phyloP scores from a whole-genome alignment of 1,140 invertebrate genomes.

The Proales similis region DNA sequence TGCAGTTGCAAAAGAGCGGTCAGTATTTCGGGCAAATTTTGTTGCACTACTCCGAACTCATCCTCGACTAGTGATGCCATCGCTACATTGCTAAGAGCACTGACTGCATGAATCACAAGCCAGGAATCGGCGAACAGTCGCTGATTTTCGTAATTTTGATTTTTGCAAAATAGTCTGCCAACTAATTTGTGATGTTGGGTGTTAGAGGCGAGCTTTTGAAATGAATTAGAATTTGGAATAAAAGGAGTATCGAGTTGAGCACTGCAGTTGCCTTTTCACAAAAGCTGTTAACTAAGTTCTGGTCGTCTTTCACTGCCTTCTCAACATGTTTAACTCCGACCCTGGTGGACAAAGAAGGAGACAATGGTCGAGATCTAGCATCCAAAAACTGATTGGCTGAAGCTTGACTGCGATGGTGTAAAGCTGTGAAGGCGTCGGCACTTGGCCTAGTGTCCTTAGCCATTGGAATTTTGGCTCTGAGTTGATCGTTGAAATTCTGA shows the following conservation, averaged over 20 bases:
- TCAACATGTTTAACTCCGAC: background rate
- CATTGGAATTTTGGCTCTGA: constrained; percentile 15
- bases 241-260: background rate
- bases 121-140: constrained; percentile 18
- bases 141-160: constrained; percentile 19
- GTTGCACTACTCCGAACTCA: constrained; percentile 29
- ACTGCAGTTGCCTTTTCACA: background rate
- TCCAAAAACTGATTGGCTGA: background rate
- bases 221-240: background rate
- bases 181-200: constrained; percentile 28
- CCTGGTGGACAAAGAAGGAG: background rate
- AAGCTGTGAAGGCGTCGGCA: background rate
- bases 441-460: background rate
- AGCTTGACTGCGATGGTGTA: background rate
- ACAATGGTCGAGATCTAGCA: background rate
- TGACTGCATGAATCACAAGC: constrained; percentile 18
- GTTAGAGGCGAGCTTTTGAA: background rate
- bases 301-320: background rate
- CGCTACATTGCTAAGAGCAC: constrained; percentile 19
- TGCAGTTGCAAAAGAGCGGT: constrained; percentile 14
- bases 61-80: constrained; percentile 23
- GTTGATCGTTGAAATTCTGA: constrained; percentile 10
- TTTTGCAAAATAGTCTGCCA: constrained; percentile 10
- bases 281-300: background rate
- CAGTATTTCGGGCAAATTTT: constrained; percentile 36